Evolutionary conservation across 2,888 invertebrate genomes (phyloP), one percentile per base, ranked within the genome.

Genomic region (Synergus umbraculus): DNA sequence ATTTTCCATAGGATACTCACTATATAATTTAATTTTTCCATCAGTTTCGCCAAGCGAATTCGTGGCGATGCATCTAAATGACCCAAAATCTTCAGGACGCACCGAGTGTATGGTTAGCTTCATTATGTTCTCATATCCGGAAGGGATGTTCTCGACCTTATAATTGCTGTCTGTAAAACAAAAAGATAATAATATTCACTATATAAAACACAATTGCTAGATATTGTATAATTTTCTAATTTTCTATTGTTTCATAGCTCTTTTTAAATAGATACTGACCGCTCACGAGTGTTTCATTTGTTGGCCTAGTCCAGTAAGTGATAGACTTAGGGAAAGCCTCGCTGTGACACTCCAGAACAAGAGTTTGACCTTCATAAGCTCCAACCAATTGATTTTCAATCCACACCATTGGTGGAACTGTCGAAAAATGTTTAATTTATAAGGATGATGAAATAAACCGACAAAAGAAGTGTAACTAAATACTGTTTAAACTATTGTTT

Each of bases 381-480:
- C 93, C 93, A 3, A 94, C 92, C 83, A 94, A 89, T 88, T 93
- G 93, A 88, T 93, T 93, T 80, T 93, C 93, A 79, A 94, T 92
- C 89, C 92, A 92, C 65, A 94, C 92, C 93, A 93, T 93, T 44
- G 94, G 94, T 18, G 93, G 92, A 91, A 94, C 94, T 94, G 89
- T 76, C 65, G 80, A 65, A 77, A 41, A 37, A 37, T 37, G 22
- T 29, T 29, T 0, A 29, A 29, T 29, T 3, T 29, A 29, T 29
- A 29, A 29, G 3, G 3, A 29, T 29, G 29, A 29, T 29, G 29
- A 29, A 29, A 29, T 29, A 29, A 29, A 29, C 29, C 29, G 29
- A 3, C 29, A 29, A 7, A 37, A 37, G 37, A 37, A 37, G 37
- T 37, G 0, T 37, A 37, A 37, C 37, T 37, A 37, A 37, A 37